Percentiles rank a stretch among this genome's conserved stretches.
Conservation (phyloP, 1,140 invertebrate species). For the Drosophila asahinai region DNA sequence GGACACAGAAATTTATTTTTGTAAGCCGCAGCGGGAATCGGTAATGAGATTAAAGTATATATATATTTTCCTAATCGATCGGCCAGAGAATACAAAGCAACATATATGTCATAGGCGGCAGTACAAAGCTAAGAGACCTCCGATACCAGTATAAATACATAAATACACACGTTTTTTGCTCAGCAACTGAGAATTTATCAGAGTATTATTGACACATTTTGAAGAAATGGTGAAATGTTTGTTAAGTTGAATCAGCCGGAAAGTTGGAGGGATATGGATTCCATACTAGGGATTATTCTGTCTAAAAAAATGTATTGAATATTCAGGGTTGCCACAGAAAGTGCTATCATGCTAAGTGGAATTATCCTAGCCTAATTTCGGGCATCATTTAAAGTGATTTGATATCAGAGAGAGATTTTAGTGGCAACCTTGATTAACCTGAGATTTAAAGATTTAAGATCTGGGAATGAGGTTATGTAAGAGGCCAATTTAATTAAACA, state of each 20-base stretch:
- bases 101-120: constrained; percentile 25
- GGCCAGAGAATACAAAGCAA: constrained; percentile 10
- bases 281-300: not conserved
- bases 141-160: constrained; percentile 11
- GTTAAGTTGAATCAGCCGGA: constrained; percentile 28
- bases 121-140: constrained; percentile 45
- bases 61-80: constrained; percentile 43
- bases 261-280: not conserved
- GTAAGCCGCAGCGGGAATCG: constrained; percentile 25
- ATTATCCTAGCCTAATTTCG: not conserved
- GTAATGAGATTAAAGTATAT: constrained; percentile 16
- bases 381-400: not conserved
- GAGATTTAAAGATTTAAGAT: not conserved
- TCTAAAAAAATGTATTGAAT: not conserved
- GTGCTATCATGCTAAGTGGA: not conserved
- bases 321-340: not conserved
- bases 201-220: constrained; percentile 21
- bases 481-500: not conserved
- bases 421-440: too few relatives aligned
- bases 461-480: too few relatives aligned
- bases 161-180: constrained; percentile 11
- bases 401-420: not conserved
- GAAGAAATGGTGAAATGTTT: constrained; percentile 42
- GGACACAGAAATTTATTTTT: constrained; percentile 29
- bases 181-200: constrained; percentile 26